Conservation (phyloP, 2,797 vertebrate species). For the Triplophysa yarkandensis region DNA sequence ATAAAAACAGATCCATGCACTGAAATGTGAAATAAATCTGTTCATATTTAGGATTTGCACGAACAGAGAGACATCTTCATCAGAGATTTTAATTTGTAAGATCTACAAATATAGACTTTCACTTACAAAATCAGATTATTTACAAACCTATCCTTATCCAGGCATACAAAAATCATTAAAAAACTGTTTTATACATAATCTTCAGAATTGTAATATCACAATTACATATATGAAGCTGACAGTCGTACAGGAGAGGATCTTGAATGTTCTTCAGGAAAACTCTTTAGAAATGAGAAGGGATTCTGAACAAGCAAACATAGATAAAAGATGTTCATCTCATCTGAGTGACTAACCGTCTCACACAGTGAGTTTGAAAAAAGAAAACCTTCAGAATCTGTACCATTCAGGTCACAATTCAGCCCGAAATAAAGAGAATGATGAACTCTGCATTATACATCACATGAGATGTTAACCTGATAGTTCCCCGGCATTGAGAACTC, state of each 20-base stretch:
- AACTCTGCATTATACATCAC: too few species aligned
- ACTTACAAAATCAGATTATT: constrained; percentile 25
- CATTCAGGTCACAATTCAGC: too few species aligned
- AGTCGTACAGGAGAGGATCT: neutral
- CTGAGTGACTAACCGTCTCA: neutral
- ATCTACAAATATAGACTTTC: constrained; percentile 32
- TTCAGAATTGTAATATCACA: neutral
- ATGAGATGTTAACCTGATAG: too few species aligned
- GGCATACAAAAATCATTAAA: neutral
- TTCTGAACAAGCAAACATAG: neutral
- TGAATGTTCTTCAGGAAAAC: neutral
- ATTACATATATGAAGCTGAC: neutral
- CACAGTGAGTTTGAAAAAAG: too few species aligned
- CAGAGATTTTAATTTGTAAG: constrained; percentile 5
- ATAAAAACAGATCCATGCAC: neutral
- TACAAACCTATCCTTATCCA: neutral
- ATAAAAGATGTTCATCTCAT: neutral
- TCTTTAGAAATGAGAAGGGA: neutral
- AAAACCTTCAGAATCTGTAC: too few species aligned
- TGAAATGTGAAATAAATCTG: neutral
- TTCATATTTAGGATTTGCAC: too few species aligned
- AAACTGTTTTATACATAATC: neutral
- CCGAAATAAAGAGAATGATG: too few species aligned
- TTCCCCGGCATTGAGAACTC: too few species aligned
- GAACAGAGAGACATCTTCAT: neutral